Evolutionary conservation across 2,888 invertebrate species (phyloP), one percentile per base, ranked within the genome.

Genomic region (Thymelicus lineola): DNA sequence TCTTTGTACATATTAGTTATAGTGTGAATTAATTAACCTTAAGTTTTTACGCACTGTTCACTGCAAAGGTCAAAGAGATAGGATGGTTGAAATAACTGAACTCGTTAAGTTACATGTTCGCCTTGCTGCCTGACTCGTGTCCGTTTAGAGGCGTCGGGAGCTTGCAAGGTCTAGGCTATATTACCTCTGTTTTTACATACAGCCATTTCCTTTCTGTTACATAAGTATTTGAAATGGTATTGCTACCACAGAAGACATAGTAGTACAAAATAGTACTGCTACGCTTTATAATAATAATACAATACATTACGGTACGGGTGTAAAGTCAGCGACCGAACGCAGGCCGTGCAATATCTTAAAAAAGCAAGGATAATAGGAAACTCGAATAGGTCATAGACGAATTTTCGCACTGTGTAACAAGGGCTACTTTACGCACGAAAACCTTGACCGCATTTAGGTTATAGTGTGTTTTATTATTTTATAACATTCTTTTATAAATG

Each of bases 51-150:
- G 14, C 15, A 50, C 55, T 38, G 50, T 28, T n/a, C 35, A n/a
- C 48, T 46, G 57, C 46, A 66, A 66, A 66, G 66, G 58, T 66
- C 57, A 58, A 46, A 58, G 53, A 64, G 45, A 57, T 20, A 36
- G 15, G 17, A 58, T 66, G 59, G 46, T 36, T 66, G 36, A 64
- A 65, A 55, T 55, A 65, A 65, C 64, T 65, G 64, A 28, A 57
- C 38, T 55, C 28, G 55, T 55, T 53, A 38, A 55, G 53, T 55
- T 53, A 57, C 64, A 55, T 38, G 64, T 65, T 65, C 28, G 55
- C 64, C 64, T 65, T 65, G 45, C 17, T 12, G 20, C 63, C 10
- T 7, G 28, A 14, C 35, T 55, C 55, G 55, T 45, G 45, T 65
- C 55, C 64, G 64, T 57, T 55, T 57, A 35, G 64, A 1, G 9